A percentile compares a stretch with the other conserved stretches of the same genome.
These are phyloP conservation scores for Pogonomyrmex californicus DNA, from an alignment of 1,140 invertebrate species.

Conservation along the genomic window DNA sequence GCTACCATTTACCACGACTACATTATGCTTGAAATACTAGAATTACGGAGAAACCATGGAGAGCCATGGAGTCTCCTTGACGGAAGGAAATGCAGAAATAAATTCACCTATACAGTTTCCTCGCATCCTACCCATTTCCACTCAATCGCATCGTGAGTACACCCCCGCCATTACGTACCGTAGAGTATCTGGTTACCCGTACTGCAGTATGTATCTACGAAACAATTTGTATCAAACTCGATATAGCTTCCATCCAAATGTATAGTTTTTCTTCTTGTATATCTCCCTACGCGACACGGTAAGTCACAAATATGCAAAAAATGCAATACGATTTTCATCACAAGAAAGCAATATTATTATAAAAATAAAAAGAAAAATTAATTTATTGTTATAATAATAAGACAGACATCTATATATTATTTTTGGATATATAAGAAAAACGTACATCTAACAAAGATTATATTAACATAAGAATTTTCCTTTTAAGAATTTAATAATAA, in stretches of 20 bases:
- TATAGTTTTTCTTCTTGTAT: neutral
- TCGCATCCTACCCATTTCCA: constrained; percentile 73
- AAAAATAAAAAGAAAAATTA: neutral
- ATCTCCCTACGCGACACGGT: neutral
- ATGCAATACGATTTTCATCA: neutral
- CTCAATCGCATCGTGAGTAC: constrained; percentile 71
- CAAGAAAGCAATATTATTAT: neutral
- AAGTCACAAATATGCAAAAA: too few species aligned
- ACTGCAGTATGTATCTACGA: constrained; percentile 51
- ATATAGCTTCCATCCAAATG: constrained; percentile 11
- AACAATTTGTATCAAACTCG: constrained; percentile 65
- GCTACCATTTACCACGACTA: constrained; percentile 28
- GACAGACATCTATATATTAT: neutral
- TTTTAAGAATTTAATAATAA: neutral
- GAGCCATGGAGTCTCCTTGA: constrained; percentile 34
- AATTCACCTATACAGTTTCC: constrained; percentile 73
- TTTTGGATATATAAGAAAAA: neutral
- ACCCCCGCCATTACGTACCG: constrained; percentile 70
- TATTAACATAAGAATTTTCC: neutral
- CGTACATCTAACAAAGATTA: neutral
- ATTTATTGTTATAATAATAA: neutral
- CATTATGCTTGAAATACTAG: neutral
- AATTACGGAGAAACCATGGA: constrained; percentile 22
- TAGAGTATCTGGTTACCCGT: constrained; percentile 61
- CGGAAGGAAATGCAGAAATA: constrained; percentile 61